phyloP scores from a whole-genome alignment of 2,888 invertebrate species.

The Melinaea menophilus region DNA sequence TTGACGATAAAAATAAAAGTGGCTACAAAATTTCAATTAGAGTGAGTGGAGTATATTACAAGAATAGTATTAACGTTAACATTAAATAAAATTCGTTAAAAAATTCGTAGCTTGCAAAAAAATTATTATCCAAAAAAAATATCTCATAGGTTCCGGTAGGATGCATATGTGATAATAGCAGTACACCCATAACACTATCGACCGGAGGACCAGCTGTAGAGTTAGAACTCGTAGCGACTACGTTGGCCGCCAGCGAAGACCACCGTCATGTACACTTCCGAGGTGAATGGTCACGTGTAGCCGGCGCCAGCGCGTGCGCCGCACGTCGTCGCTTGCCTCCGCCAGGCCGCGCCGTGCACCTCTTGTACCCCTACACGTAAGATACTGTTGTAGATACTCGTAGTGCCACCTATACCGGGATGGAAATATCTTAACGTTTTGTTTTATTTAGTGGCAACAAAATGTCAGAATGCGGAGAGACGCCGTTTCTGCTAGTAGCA shows the following conservation, averaged over 20 bases:
- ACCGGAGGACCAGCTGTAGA: constrained; percentile 79
- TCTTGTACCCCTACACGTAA: constrained; percentile 62
- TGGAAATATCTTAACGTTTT: not conserved
- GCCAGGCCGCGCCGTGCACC: constrained; percentile 50
- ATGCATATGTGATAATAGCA: constrained; percentile 88
- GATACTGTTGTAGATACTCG: constrained; percentile 13
- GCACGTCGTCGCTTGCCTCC: constrained; percentile 46
- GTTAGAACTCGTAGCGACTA: constrained; percentile 85
- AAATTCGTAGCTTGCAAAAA: no score
- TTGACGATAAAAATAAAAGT: no score
- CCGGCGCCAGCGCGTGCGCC: constrained; percentile 34
- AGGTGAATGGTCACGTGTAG: constrained; percentile 71
- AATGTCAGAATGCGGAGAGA: constrained; percentile 81
- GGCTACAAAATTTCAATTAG: no score
- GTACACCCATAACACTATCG: constrained; percentile 48
- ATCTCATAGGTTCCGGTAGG: constrained; percentile 79
- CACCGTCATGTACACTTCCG: constrained; percentile 89
- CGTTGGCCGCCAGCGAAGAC: constrained; percentile 87
- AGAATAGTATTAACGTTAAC: no score
- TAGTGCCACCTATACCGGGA: not conserved
- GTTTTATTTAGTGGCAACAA: constrained; percentile 38
- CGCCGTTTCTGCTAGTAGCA: constrained; percentile 89
- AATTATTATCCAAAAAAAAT: not conserved
- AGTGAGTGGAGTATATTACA: no score
- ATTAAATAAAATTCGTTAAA: no score